Evolutionary conservation across 2,113 vertebrate genomes (phyloP).

Genomic region (Pteropus alecto): DNA sequence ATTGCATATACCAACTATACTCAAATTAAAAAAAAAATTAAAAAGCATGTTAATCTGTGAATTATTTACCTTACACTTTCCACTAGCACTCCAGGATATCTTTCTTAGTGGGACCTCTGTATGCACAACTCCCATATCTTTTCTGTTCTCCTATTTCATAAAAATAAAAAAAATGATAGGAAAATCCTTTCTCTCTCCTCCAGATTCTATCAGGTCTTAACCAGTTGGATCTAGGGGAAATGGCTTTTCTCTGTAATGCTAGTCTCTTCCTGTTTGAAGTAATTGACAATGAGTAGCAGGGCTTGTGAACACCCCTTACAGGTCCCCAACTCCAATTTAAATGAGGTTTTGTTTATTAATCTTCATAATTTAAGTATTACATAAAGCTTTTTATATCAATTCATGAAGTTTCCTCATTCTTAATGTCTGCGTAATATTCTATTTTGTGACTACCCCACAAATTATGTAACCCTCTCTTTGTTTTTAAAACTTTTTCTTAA

Average conservation of each 20-base stretch:
- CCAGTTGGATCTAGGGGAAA: background rate
- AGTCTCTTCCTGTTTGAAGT: background rate
- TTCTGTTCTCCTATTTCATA: background rate
- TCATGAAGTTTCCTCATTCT: background rate
- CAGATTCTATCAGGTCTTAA: background rate
- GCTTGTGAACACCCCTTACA: background rate
- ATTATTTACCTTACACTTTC: background rate
- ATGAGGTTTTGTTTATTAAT: background rate
- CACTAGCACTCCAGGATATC: background rate
- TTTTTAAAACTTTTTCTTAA: background rate
- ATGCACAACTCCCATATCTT: background rate
- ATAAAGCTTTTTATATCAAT: background rate
- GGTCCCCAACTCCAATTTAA: background rate
- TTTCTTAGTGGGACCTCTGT: background rate
- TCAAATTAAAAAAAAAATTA: no score
- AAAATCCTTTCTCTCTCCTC: background rate
- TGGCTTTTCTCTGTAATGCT: background rate
- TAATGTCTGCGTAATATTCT: background rate
- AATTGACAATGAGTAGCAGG: background rate
- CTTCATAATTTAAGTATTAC: background rate
- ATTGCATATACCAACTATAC: no score
- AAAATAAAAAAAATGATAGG: background rate
- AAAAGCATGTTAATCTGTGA: background rate
- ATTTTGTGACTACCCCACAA: background rate
- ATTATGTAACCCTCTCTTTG: background rate